phyloP scores from a whole-genome alignment of 2,888 invertebrate genomes.

The Caradrina clavipalpis region DNA sequence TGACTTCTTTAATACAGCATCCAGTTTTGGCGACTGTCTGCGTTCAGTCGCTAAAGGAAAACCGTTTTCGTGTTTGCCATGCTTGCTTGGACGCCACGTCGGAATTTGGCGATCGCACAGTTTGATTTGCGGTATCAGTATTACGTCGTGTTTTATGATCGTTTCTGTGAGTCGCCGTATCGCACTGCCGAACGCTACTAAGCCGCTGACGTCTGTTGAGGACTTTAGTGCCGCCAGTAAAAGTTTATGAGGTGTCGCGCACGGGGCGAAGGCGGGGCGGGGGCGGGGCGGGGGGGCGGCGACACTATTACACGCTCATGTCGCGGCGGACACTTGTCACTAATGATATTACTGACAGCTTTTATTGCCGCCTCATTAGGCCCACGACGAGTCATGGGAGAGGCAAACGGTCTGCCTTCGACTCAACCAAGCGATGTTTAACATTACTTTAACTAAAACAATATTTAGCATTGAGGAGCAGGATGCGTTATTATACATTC shows the following conservation, averaged over 20 bases:
- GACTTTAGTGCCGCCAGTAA: constrained; percentile 21
- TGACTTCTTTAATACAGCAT: no score
- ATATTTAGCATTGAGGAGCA: no score
- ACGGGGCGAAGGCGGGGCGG: background rate
- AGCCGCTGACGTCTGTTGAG: background rate
- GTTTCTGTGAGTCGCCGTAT: background rate
- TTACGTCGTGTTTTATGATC: background rate
- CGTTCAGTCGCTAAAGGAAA: background rate
- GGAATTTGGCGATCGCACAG: no score
- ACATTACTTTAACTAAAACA: no score
- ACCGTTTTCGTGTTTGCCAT: background rate
- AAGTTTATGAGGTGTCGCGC: constrained; percentile 26
- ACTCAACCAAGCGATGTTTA: background rate
- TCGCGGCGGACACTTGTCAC: constrained; percentile 25
- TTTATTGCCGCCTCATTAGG: constrained; percentile 12
- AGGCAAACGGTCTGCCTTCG: no score
- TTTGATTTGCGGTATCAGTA: no score
- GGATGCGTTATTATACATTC: no score
- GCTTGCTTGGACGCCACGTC: background rate
- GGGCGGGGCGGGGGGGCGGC: background rate
- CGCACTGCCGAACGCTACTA: background rate
- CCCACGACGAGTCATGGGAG: background rate
- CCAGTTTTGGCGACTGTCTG: no score
- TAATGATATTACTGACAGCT: constrained; percentile 30
- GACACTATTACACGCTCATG: background rate